These are phyloP conservation scores for Glyphotaelius pellucidus DNA, from an alignment of 2,888 invertebrate genomes.

Conservation along the genomic window DNA sequence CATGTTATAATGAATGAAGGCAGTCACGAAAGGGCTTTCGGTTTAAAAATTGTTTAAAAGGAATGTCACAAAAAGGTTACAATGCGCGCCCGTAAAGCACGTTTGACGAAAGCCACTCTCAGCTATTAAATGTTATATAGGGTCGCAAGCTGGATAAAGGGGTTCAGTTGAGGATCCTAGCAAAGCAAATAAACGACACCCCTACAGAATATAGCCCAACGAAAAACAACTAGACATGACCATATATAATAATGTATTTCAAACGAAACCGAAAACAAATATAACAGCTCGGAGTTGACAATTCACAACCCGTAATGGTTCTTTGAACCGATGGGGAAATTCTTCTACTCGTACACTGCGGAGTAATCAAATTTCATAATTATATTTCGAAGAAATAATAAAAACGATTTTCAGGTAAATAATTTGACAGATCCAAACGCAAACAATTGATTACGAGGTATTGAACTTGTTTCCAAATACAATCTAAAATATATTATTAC, in stretches of 20 bases:
- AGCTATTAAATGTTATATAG: slow-evolving; percentile 54
- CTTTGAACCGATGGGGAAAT: neutral
- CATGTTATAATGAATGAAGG: slow-evolving; percentile 17
- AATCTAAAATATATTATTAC: neutral
- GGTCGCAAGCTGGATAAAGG: slow-evolving; percentile 49
- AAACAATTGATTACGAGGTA: neutral
- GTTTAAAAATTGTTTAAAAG: neutral
- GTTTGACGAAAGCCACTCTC: slow-evolving; percentile 42
- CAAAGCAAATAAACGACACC: slow-evolving; percentile 38
- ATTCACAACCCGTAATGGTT: neutral
- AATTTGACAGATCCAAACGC: neutral
- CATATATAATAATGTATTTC: slow-evolving; percentile 46
- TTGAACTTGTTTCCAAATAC: neutral
- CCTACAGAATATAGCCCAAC: slow-evolving; percentile 11
- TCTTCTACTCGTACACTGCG: too few relatives aligned
- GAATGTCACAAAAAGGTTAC: neutral
- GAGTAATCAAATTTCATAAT: neutral
- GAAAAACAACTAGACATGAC: slow-evolving; percentile 34
- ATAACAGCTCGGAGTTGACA: slow-evolving; percentile 40
- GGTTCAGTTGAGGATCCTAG: slow-evolving; percentile 15
- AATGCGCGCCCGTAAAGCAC: neutral
- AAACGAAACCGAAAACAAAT: slow-evolving; percentile 56
- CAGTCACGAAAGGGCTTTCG: slow-evolving; percentile 23
- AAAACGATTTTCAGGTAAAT: neutral
- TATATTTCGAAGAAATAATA: neutral